Percentiles rank a stretch among this genome's conserved stretches.
Conservation (phyloP, 2,113 vertebrate species). For the Miniopterus natalensis region DNA sequence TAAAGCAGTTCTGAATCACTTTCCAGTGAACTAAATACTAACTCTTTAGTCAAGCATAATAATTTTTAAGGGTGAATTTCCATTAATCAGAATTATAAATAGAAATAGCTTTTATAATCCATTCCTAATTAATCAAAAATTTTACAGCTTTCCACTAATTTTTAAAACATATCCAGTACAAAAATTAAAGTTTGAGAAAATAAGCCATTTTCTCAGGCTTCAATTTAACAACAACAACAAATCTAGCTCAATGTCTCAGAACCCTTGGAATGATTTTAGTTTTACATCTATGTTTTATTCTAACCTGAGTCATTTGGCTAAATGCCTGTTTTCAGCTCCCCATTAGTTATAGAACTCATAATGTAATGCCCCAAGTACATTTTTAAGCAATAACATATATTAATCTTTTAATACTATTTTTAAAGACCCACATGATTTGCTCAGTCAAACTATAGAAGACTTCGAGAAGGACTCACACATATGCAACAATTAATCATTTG, state of each 20-base stretch:
- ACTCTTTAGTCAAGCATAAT: not conserved
- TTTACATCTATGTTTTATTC: not conserved
- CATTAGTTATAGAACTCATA: not conserved
- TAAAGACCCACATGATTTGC: not conserved
- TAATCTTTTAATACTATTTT: not conserved
- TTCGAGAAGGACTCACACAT: not conserved
- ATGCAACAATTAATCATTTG: not conserved
- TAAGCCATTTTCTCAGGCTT: not conserved
- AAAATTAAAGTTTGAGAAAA: not conserved
- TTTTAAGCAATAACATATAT: not conserved
- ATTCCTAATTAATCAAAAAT: not conserved
- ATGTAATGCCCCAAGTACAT: not conserved
- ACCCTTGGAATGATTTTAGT: not conserved
- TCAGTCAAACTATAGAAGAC: not conserved
- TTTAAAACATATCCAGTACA: not conserved
- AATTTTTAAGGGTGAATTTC: not conserved
- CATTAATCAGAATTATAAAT: not conserved
- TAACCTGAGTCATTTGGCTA: not conserved
- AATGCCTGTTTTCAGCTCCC: not conserved
- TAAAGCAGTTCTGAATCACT: not conserved
- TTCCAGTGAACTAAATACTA: not conserved
- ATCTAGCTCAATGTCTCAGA: not conserved
- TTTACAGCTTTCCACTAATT: not conserved
- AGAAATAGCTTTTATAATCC: not conserved
- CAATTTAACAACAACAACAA: not conserved